These are phyloP conservation scores for Lepidurus arcticus DNA, from an alignment of 1,140 invertebrate species.

Conservation along the genomic window DNA sequence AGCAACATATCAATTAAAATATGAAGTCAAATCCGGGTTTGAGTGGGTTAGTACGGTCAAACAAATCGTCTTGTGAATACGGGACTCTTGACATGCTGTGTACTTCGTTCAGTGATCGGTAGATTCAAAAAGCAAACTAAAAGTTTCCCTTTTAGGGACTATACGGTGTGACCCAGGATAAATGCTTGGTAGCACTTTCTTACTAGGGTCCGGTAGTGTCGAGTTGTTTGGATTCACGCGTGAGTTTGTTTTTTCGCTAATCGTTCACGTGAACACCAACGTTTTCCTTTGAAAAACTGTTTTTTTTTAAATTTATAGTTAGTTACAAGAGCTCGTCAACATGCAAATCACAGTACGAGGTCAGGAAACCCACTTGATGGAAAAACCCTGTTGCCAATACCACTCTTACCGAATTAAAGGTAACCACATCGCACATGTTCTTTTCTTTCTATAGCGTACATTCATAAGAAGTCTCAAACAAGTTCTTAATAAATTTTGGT, in stretches of 20 bases:
- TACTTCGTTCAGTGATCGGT: no score
- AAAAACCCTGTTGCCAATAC: slow-evolving; percentile 53
- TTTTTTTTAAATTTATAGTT: background rate
- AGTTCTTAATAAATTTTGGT: slow-evolving; percentile 33
- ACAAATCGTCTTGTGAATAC: no score
- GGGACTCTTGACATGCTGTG: no score
- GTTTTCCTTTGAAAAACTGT: background rate
- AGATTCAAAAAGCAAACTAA: no score
- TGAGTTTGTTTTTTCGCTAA: background rate
- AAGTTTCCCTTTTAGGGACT: no score
- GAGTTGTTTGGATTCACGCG: slow-evolving; percentile 8
- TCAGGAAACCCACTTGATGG: slow-evolving; percentile 53
- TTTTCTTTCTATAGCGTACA: slow-evolving; percentile 17
- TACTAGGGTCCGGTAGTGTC: background rate
- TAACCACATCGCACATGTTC: slow-evolving; percentile 44
- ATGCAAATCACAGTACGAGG: slow-evolving; percentile 63
- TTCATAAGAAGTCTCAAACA: background rate
- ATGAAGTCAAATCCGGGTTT: no score
- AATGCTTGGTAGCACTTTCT: background rate
- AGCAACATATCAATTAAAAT: no score
- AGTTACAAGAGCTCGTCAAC: slow-evolving; percentile 39
- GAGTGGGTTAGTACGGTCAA: no score
- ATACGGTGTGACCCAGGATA: no score
- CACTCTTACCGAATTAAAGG: slow-evolving; percentile 57
- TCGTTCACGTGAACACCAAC: background rate